Evolutionary conservation across 2,113 vertebrate genomes (phyloP).

Genomic region (Eidolon helvum): DNA sequence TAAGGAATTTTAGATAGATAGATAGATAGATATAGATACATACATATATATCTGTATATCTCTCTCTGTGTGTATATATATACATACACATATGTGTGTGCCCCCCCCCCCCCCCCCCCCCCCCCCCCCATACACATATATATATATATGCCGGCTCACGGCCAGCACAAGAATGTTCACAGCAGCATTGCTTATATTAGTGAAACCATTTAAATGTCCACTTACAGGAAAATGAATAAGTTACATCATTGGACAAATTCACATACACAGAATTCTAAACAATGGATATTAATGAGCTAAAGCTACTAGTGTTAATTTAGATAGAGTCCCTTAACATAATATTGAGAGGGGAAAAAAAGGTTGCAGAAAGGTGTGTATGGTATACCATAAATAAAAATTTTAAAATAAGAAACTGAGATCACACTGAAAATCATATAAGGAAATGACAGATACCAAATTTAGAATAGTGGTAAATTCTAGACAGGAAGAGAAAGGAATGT

Average conservation of each 20-base stretch:
- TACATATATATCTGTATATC: too few species aligned
- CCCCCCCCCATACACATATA: too few species aligned
- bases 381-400: neutral
- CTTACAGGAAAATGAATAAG: neutral
- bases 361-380: neutral
- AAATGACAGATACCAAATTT: neutral
- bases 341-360: neutral
- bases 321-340: neutral
- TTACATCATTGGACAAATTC: neutral
- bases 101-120: too few species aligned
- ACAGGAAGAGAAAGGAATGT: neutral
- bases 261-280: neutral
- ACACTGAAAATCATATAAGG: neutral
- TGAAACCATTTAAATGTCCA: neutral
- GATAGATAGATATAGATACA: neutral
- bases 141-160: neutral
- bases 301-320: neutral
- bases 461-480: neutral
- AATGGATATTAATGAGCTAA: neutral
- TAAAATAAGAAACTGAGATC: neutral
- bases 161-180: neutral
- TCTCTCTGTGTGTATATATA: neutral
- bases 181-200: neutral
- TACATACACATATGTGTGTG: too few species aligned
- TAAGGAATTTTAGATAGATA: neutral